Evolutionary conservation across 2,888 invertebrate species (phyloP).

Genomic region (Xestoiulus laeticollis): DNA sequence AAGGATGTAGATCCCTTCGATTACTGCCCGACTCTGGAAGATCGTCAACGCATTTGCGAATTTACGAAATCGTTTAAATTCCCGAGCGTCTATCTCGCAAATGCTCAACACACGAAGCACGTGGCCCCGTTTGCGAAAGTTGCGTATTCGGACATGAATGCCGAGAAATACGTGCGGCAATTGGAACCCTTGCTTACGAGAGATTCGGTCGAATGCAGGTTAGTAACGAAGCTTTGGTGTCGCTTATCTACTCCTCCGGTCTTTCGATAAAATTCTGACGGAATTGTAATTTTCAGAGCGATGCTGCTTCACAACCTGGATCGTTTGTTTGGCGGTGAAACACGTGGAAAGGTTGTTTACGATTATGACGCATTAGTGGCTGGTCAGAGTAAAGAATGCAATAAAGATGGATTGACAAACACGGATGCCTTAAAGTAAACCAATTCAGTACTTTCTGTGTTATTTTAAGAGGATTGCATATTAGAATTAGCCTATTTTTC

Average conservation of each 20-base stretch:
- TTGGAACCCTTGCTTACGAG: conserved; percentile 72
- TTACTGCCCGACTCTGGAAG: conserved; percentile 16
- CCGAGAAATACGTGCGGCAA: conserved; percentile 64
- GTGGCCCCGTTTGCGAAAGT: conserved; percentile 77
- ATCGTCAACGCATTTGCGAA: conserved; percentile 54
- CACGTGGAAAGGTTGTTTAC: conserved; percentile 74
- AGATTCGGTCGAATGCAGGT: conserved; percentile 69
- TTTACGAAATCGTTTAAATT: conserved; percentile 57
- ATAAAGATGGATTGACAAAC: conserved; percentile 47
- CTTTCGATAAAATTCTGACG: too few relatives aligned
- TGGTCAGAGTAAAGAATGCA: neutral
- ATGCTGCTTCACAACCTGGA: conserved; percentile 75
- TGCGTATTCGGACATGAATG: conserved; percentile 77
- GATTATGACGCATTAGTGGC: conserved; percentile 72
- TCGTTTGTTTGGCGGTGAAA: conserved; percentile 72
- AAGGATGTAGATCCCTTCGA: neutral
- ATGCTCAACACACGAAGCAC: conserved; percentile 65
- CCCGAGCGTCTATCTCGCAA: conserved; percentile 61
- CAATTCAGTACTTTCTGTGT: too few relatives aligned
- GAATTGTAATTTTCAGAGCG: conserved; percentile 62
- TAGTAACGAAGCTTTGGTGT: conserved; percentile 57
- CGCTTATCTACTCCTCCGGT: too few relatives aligned
- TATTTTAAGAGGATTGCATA: too few relatives aligned
- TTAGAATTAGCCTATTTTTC: too few relatives aligned
- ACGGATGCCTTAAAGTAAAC: neutral